Conservation (phyloP, 2,888 invertebrate genomes). For the Eupithecia exiguata region DNA sequence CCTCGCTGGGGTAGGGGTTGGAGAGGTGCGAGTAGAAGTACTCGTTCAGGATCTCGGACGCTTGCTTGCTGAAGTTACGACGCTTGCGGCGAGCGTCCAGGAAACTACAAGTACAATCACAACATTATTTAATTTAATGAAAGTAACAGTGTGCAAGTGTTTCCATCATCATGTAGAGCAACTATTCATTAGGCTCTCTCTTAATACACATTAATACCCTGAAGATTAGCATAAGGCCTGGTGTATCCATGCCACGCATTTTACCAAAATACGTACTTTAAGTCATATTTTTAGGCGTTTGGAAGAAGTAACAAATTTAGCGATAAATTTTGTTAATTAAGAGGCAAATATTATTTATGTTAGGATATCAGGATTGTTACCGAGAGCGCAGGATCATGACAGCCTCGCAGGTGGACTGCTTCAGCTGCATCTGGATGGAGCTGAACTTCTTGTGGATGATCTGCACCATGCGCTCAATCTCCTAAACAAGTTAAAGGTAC, state of each 20-base stretch:
- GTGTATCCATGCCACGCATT: no score
- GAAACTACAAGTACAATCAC: slow-evolving; percentile 80
- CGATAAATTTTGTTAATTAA: no score
- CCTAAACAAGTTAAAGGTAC: slow-evolving; percentile 66
- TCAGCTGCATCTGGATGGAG: slow-evolving; percentile 98
- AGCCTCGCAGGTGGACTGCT: slow-evolving; percentile 99
- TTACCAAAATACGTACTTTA: no score
- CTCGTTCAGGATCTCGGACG: slow-evolving; percentile 99
- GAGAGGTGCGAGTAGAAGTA: slow-evolving; percentile 99
- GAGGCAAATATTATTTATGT: no score
- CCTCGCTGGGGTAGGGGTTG: slow-evolving; percentile 99
- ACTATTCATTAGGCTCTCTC: no score
- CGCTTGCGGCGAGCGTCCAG: slow-evolving; percentile 94
- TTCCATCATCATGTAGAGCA: no score
- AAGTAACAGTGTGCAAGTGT: no score
- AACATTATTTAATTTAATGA: not conserved
- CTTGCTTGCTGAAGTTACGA: slow-evolving; percentile 99
- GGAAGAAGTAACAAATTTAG: not conserved
- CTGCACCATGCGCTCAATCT: slow-evolving; percentile 99
- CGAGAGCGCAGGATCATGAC: slow-evolving; percentile 98
- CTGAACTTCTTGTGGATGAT: slow-evolving; percentile 99
- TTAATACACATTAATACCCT: no score
- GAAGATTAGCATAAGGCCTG: no score
- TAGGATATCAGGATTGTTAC: slow-evolving; percentile 50
- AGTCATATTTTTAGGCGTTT: no score